Evolutionary conservation across 2,113 vertebrate species (phyloP), one percentile per base, ranked within the genome.

Genomic region (Heteronetta atricapilla): DNA sequence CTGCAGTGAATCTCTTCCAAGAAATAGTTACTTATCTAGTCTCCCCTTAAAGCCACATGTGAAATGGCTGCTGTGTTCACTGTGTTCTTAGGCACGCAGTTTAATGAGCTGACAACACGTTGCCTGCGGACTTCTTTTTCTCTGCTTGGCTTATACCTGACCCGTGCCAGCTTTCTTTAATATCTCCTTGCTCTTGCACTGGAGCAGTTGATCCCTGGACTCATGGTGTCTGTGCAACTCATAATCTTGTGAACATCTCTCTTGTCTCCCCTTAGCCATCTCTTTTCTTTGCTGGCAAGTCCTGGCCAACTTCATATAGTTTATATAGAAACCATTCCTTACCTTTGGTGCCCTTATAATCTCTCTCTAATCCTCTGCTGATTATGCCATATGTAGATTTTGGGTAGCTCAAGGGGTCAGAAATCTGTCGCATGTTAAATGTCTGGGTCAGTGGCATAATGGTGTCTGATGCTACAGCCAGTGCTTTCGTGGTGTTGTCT

Each of bases 161-260:
- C 46, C 38, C 7, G 1, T 2, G 3, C 0, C 28, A 48, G 40
- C 29, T 62, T 38, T 40, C 3, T 70, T 22, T 70, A 40, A 18
- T 42, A 46, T 19, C 40, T 78, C 20, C 46, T 70, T 81, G 34
- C 31, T 56, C 38, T 40, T 46, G 7, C 11, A 3, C 19, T 85
- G 69, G 55, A 82, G 55, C 78, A 40, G 42, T 1, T 8, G 1
- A 19, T 77, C 28, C 66, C 31, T 0, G 1, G 58, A n/a, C 16
- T 13, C 10, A 3, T 36, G 21, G 34, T 78, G 22, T 52, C 3
- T 10, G 1, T 21, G 8, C 19, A 66, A 13, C 16, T 28, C 21
- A 9, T 6, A 8, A 40, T 81, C 87, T 40, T 62, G 34, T 77
- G 20, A 11, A 1, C 14, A 11, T 58, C 19, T 64, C 17, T 63